Conservation (phyloP, 2,113 vertebrate genomes). For the Otus sunia region DNA sequence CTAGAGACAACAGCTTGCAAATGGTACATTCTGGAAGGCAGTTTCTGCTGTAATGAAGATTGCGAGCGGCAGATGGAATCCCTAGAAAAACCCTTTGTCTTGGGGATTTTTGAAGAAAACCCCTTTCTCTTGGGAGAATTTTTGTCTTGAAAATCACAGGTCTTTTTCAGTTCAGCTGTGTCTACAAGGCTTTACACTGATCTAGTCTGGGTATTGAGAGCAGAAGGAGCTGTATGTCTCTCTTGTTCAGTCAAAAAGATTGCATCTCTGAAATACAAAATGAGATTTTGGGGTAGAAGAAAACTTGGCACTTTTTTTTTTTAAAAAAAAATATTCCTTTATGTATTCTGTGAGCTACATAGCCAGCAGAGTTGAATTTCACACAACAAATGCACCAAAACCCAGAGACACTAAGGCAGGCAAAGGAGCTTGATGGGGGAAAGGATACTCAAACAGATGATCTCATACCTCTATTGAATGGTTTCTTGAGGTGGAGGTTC, state of each 20-base stretch:
- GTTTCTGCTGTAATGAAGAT: neutral
- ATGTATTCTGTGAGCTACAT: neutral
- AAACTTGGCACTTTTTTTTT: neutral
- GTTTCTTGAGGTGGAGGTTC: neutral
- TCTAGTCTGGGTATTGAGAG: neutral
- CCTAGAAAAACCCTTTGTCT: neutral
- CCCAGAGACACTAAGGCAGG: neutral
- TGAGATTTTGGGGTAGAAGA: neutral
- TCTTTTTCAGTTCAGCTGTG: neutral
- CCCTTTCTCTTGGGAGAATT: neutral
- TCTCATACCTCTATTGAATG: neutral
- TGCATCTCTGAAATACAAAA: neutral
- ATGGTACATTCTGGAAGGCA: neutral
- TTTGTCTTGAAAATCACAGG: neutral
- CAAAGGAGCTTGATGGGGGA: neutral
- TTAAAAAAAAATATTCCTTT: neutral
- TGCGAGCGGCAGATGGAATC: slow-evolving; percentile 1
- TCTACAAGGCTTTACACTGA: neutral
- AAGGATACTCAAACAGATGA: neutral
- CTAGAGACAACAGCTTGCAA: neutral
- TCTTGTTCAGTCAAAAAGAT: neutral
- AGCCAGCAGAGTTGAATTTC: neutral
- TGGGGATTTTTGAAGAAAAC: too few relatives aligned
- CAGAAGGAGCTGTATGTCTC: neutral
- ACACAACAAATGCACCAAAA: neutral